Conservation (phyloP, 2,113 vertebrate species). For the Cololabis saira region DNA sequence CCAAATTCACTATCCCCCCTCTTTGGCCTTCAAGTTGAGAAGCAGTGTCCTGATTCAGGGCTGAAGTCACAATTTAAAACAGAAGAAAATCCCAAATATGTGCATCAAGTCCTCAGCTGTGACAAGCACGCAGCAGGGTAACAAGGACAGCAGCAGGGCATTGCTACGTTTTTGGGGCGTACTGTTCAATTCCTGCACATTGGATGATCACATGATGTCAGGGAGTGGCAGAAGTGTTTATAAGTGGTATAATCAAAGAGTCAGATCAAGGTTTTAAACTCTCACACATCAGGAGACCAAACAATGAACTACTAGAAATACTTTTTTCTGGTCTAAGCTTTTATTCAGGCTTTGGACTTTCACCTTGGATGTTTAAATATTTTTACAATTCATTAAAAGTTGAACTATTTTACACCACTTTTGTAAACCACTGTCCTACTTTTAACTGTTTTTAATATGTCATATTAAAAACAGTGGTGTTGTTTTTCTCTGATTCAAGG, state of each 20-base stretch:
- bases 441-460: no score
- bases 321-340: background rate
- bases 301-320: background rate
- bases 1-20: background rate
- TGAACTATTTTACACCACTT: no score
- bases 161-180: constrained; percentile 3
- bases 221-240: background rate
- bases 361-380: background rate
- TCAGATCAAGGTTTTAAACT: constrained; percentile 33
- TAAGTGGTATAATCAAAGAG: constrained; percentile 12
- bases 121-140: constrained; percentile 42
- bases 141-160: constrained; percentile 47
- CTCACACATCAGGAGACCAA: constrained; percentile 12
- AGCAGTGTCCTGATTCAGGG: constrained; percentile 38
- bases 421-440: no score
- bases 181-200: constrained; percentile 23
- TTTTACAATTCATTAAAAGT: background rate
- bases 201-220: constrained; percentile 41
- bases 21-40: constrained; percentile 8
- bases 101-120: constrained; percentile 39
- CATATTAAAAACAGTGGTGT: no score
- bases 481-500: background rate
- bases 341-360: background rate
- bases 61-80: constrained; percentile 28
- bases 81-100: constrained; percentile 29